Percentiles rank a stretch among this genome's conserved stretches.
Conservation (phyloP, 2,888 invertebrate genomes). For the Drosophila borealis region DNA sequence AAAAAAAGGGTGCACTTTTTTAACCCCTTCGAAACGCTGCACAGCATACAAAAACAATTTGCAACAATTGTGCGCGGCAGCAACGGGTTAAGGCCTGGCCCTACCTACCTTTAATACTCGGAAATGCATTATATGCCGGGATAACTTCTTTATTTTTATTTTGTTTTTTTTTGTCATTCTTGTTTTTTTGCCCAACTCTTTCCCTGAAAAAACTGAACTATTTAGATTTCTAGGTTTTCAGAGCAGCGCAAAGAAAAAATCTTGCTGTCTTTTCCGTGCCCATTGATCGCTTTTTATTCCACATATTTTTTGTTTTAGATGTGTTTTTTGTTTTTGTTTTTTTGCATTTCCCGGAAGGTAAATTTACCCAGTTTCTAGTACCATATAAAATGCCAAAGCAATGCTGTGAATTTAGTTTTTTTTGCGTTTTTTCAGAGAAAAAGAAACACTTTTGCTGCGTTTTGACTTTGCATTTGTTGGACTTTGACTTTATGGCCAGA, state of each 20-base stretch:
- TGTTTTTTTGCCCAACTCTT: conserved; percentile 41
- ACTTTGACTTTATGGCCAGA: conserved; percentile 65
- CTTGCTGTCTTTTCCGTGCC: conserved; percentile 2
- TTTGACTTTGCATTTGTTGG: conserved; percentile 74
- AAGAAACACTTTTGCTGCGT: conserved; percentile 55
- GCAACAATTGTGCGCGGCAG: conserved; percentile 69
- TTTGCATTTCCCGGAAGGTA: conserved; percentile 54
- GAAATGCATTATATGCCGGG: conserved; percentile 66
- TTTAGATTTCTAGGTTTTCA: conserved; percentile 78
- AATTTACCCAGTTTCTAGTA: conserved; percentile 30
- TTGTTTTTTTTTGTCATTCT: conserved; percentile 22
- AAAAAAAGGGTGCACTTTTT: conserved; percentile 50
- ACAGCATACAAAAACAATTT: conserved; percentile 55
- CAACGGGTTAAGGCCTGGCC: conserved; percentile 61
- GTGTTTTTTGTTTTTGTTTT: conserved; percentile 18
- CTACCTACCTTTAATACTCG: conserved; percentile 55
- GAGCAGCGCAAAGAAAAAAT: conserved; percentile 54
- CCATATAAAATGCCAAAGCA: conserved; percentile 39
- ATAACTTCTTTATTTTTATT: conserved; percentile 37
- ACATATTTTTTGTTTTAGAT: conserved; percentile 11
- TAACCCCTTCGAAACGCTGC: conserved; percentile 60
- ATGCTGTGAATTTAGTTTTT: conserved; percentile 17
- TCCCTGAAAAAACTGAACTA: conserved; percentile 56
- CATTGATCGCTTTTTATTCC: conserved; percentile 25
- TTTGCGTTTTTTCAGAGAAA: conserved; percentile 3